Base-by-base conservation (phyloP, 2,113 vertebrate species). In the Menura novaehollandiae region DNA sequence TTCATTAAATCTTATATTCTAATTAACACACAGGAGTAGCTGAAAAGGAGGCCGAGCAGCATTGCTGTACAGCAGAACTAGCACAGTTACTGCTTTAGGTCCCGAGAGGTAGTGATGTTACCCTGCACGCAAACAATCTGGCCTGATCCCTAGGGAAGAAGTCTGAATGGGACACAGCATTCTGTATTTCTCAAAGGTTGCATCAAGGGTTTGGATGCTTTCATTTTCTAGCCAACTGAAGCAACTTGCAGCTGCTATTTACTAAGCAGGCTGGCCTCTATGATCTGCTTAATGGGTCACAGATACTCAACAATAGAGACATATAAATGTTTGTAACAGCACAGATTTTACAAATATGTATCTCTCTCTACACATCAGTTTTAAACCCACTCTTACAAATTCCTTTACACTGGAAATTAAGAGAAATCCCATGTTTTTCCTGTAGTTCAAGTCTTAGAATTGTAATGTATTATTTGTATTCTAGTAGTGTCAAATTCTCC, bases 31-130 rank as follows among this genome's bases (percentile, higher is more conserved):
- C 21, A 64, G 66, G 33, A 75, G 24, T 56, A 53, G 60, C 46
- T 37, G 28, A 46, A 88, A 79, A 83, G 46, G 63, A 93, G 59
- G 79, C 27, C 63, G 83, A 63, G 58, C 5, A 7, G 33, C 32
- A 44, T 53, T 19, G 23, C 15, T 9, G 9, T 39, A 22, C 23
- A 66, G 52, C 72, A 93, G 63, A 90, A 43, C 11, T 30, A 60
- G 56, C 49, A 66, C 26, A 11, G 32, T 37, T 60, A 16, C n/a
- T 55, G 30, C 43, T 73, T 28, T 11, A 32, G 10, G 35, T 90
- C 85, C 81, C 5, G 0, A 59, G 88, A 64, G 59, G 39, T 0
- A 74, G 43, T 0, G 0, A 43, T 32, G 55, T 71, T 73, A 66
- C 1, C 0, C 13, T 66, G 87, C 80, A 32, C 21, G 35, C 63